These are phyloP conservation scores for Nemotelus pantherinus DNA, from an alignment of 2,888 invertebrate species.

Conservation along the genomic window DNA sequence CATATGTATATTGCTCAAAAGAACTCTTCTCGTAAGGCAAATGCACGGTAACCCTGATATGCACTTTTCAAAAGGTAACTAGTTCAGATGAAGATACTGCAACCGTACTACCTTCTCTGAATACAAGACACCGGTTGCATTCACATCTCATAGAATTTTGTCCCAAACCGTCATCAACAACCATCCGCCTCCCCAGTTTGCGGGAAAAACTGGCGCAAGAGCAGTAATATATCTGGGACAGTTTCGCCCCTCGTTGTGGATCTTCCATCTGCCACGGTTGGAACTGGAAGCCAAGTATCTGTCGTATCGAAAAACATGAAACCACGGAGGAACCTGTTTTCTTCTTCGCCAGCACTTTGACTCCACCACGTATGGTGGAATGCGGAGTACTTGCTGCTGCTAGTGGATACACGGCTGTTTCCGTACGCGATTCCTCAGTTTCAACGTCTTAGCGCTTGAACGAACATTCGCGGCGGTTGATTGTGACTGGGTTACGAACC, in stretches of 20 bases:
- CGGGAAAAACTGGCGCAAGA: constrained; percentile 26
- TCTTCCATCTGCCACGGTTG: constrained; percentile 3
- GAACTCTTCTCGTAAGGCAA: no score
- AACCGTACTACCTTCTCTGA: constrained; percentile 9
- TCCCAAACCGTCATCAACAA: constrained; percentile 26
- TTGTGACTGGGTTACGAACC: constrained; percentile 32
- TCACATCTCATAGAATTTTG: not conserved
- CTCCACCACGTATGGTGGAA: constrained; percentile 39
- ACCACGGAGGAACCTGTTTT: constrained; percentile 42
- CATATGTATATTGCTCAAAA: no score
- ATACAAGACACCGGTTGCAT: constrained; percentile 39
- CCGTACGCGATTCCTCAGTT: constrained; percentile 39
- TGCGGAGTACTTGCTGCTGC: constrained; percentile 20
- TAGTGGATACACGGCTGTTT: not conserved
- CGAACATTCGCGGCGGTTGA: constrained; percentile 22
- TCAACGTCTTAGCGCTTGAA: constrained; percentile 37
- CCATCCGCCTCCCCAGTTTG: not conserved
- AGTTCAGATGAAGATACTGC: not conserved
- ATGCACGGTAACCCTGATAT: not conserved
- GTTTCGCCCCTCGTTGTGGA: constrained; percentile 27
- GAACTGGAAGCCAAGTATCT: constrained; percentile 19
- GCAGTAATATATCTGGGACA: constrained; percentile 19
- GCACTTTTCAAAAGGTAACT: not conserved
- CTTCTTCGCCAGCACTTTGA: constrained; percentile 9
- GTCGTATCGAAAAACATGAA: constrained; percentile 20